phyloP scores from a whole-genome alignment of 2,888 invertebrate genomes.

The Apotomis capreana region DNA sequence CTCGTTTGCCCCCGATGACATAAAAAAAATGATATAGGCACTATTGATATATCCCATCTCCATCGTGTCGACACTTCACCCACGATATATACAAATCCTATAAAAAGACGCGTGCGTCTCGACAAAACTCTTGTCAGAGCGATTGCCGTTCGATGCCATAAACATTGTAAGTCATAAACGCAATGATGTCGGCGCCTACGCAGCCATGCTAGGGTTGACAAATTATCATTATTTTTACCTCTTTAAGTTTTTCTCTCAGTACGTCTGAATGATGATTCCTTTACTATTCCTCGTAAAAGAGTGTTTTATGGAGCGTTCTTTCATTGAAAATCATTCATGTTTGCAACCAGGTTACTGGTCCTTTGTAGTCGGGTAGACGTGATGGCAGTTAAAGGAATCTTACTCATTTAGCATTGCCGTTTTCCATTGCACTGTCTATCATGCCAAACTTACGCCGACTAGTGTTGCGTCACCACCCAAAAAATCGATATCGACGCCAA shows the following conservation, averaged over 20 bases:
- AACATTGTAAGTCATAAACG: constrained; percentile 35
- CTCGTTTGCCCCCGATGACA: too few relatives aligned
- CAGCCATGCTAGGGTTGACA: constrained; percentile 33
- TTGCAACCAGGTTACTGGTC: too few relatives aligned
- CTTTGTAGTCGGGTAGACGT: too few relatives aligned
- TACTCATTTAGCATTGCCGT: neutral
- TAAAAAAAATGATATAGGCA: too few relatives aligned
- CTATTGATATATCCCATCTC: neutral
- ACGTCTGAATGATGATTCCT: too few relatives aligned
- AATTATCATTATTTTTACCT: neutral
- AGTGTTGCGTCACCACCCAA: constrained; percentile 39
- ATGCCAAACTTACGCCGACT: constrained; percentile 13
- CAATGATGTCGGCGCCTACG: constrained; percentile 54
- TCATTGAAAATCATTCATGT: too few relatives aligned
- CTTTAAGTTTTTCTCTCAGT: too few relatives aligned
- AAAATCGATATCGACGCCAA: constrained; percentile 70
- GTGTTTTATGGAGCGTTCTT: too few relatives aligned
- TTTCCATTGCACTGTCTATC: neutral
- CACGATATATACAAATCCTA: constrained; percentile 4
- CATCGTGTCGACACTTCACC: neutral
- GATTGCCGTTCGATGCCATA: constrained; percentile 28
- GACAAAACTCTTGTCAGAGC: constrained; percentile 28
- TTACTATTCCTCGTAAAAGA: too few relatives aligned
- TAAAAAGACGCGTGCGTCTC: constrained; percentile 18
- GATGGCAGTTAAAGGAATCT: too few relatives aligned